Evolutionary conservation across 2,113 vertebrate genomes (phyloP).

Genomic region (Rhizomys pruinosus): DNA sequence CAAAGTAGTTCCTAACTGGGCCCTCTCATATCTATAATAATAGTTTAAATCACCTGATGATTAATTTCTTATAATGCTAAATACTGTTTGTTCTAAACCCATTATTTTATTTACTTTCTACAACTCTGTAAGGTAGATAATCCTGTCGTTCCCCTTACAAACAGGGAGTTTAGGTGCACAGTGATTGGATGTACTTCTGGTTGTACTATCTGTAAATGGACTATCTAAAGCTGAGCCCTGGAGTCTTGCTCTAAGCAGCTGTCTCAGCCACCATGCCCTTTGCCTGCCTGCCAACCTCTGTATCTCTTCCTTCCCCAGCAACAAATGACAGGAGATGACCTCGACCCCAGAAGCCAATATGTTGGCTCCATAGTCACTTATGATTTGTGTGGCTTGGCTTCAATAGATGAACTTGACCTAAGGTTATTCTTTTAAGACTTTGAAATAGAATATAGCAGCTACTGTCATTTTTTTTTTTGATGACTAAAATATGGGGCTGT

Average conservation of each 20-base stretch:
- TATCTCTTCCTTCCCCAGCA: not conserved
- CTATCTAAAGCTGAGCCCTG: not conserved
- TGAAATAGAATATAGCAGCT: not conserved
- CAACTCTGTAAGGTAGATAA: not conserved
- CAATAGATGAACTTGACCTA: not conserved
- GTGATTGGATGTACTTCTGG: not conserved
- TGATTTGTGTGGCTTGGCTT: conserved; percentile 45
- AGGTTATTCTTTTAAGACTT: conserved; percentile 7
- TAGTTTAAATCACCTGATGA: not conserved
- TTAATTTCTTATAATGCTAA: not conserved
- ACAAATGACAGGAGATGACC: not conserved
- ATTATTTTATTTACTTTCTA: not conserved
- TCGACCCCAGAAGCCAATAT: not conserved
- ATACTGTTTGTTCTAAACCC: not conserved
- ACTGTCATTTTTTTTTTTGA: not conserved
- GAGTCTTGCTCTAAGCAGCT: not conserved
- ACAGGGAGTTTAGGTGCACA: not conserved
- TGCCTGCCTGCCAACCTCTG: not conserved
- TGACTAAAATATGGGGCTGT: not conserved
- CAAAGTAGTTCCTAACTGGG: not conserved
- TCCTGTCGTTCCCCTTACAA: not conserved
- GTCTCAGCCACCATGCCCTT: not conserved
- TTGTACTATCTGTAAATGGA: not conserved
- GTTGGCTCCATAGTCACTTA: conserved; percentile 1
- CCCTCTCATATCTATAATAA: not conserved